These are phyloP conservation scores for Phalera bucephala DNA, from an alignment of 2,888 invertebrate species.

Conservation along the genomic window DNA sequence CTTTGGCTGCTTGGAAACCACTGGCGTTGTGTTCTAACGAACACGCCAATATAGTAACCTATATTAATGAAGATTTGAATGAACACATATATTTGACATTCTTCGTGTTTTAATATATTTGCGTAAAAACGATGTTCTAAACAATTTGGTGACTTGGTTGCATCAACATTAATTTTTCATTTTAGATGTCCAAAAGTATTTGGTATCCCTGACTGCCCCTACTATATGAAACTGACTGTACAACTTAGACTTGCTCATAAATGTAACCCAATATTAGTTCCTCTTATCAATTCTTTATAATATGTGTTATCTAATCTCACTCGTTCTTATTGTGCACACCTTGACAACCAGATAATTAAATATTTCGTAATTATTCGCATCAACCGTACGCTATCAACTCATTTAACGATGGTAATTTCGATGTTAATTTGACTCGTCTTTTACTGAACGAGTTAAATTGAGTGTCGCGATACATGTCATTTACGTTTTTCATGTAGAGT, in stretches of 20 bases:
- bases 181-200: neutral
- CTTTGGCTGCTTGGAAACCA: too few species aligned
- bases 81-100: too few species aligned
- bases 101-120: too few species aligned
- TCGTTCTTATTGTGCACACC: slow-evolving; percentile 27
- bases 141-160: too few species aligned
- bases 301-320: slow-evolving; percentile 36
- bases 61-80: too few species aligned
- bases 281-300: slow-evolving; percentile 28
- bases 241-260: slow-evolving; percentile 3
- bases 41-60: too few species aligned
- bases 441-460: slow-evolving; percentile 13
- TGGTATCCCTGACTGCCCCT: neutral
- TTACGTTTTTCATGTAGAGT: slow-evolving; percentile 2
- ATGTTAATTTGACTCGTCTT: neutral
- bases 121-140: too few species aligned
- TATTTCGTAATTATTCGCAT: slow-evolving; percentile 10
- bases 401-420: slow-evolving; percentile 1
- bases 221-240: neutral
- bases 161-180: too few species aligned
- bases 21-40: too few species aligned
- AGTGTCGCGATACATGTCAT: slow-evolving; percentile 8
- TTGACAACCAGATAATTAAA: slow-evolving; percentile 20
- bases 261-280: slow-evolving; percentile 7
- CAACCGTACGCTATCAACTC: slow-evolving; percentile 1